These are phyloP conservation scores for Odontophorus gujanensis DNA, from an alignment of 2,113 vertebrate genomes.

Conservation along the genomic window DNA sequence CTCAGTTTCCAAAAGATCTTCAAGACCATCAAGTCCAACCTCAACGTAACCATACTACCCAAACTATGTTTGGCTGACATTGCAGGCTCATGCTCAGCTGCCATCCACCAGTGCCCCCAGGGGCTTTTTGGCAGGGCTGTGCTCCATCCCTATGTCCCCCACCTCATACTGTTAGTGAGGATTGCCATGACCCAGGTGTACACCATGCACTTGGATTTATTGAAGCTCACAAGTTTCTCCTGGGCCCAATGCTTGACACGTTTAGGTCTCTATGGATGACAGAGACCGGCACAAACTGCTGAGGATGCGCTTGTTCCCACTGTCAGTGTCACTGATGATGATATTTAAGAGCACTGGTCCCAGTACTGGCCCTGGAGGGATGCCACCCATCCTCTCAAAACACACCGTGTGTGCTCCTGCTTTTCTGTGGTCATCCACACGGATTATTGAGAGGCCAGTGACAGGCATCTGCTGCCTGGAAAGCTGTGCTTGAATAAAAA, in stretches of 20 bases:
- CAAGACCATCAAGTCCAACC: no score
- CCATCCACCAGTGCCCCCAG: no score
- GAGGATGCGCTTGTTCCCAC: neutral
- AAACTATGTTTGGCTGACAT: no score
- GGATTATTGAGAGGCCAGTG: neutral
- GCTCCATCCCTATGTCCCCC: neutral
- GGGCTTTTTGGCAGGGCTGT: neutral
- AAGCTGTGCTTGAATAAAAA: neutral
- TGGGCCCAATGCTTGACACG: no score
- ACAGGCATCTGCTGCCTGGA: constrained; percentile 22
- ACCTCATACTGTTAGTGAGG: neutral
- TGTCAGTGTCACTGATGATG: neutral
- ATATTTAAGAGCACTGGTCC: neutral
- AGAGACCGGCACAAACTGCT: neutral
- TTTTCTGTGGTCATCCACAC: neutral
- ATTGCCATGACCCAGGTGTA: neutral
- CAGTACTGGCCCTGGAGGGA: neutral
- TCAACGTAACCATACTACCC: no score
- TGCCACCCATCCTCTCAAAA: neutral
- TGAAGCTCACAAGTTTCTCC: no score
- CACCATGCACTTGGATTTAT: no score
- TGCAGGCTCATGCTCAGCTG: neutral
- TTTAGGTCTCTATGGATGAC: no score
- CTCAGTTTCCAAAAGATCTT: no score
- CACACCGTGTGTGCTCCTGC: neutral